Evolutionary conservation across 2,113 vertebrate species (phyloP).

Genomic region (Saccopteryx leptura): DNA sequence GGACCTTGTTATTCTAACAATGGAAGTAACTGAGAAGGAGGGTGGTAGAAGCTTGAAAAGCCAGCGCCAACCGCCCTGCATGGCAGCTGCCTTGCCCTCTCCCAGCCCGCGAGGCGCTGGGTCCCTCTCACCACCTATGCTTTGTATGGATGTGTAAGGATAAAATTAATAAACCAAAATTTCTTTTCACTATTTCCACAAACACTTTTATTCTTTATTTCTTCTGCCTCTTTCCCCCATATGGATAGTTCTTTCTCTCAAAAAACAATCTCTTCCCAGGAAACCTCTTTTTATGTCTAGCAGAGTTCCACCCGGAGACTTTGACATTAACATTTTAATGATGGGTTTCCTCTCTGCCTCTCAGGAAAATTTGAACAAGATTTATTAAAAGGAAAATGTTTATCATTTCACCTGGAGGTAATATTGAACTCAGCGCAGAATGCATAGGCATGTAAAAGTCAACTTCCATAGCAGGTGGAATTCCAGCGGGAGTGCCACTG

Average conservation of each 20-base stretch:
- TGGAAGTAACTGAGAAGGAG: slow-evolving; percentile 6
- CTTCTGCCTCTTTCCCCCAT: background rate
- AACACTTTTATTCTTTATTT: slow-evolving; percentile 43
- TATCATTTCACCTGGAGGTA: background rate
- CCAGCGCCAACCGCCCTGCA: background rate
- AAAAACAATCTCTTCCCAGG: background rate
- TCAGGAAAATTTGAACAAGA: background rate
- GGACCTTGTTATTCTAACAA: background rate
- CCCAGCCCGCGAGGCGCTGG: background rate
- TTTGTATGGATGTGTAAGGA: background rate
- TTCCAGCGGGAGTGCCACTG: background rate
- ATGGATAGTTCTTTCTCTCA: background rate
- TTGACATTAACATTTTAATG: slow-evolving; percentile 13
- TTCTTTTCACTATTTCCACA: background rate
- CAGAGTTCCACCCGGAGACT: background rate
- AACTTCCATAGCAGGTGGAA: background rate
- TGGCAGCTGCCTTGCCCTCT: background rate
- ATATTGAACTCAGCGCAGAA: background rate
- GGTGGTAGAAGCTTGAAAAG: background rate
- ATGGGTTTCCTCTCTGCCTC: background rate
- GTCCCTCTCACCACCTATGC: rapidly evolving
- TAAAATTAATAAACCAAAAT: background rate
- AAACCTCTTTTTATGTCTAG: background rate
- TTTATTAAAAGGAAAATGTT: background rate
- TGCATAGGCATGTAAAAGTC: background rate